Conservation (phyloP, 2,797 vertebrate species). For the Halcyon smyrnensis region DNA sequence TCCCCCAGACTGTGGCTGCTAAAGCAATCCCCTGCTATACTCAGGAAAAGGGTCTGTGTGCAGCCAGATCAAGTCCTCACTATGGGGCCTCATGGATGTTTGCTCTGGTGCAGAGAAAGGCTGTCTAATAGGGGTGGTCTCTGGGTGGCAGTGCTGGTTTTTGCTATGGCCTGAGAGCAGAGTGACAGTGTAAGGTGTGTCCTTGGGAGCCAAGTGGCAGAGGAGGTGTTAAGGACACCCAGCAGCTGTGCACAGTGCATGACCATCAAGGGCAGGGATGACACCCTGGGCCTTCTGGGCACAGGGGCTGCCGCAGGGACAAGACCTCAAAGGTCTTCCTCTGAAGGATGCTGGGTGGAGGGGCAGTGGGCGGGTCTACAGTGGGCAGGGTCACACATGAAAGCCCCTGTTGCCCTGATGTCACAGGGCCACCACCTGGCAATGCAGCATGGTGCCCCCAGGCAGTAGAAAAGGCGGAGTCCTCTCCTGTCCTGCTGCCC, state of each 20-base stretch:
- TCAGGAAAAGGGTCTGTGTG: too few relatives aligned
- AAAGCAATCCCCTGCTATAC: too few relatives aligned
- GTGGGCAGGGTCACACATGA: too few relatives aligned
- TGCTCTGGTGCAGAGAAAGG: neutral
- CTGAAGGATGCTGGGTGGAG: neutral
- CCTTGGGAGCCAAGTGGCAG: neutral
- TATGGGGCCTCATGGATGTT: neutral
- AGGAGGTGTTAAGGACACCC: neutral
- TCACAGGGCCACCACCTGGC: neutral
- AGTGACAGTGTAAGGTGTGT: neutral
- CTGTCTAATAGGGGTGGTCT: neutral
- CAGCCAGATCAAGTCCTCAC: too few relatives aligned
- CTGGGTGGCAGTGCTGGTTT: neutral
- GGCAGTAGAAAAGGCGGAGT: neutral
- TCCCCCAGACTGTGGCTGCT: neutral
- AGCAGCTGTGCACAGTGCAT: neutral
- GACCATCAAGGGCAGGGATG: neutral
- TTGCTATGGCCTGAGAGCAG: neutral
- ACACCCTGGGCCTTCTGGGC: neutral
- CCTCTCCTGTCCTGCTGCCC: neutral
- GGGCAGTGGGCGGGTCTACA: too few relatives aligned
- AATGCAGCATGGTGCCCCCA: neutral
- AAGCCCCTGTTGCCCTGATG: fast-evolving
- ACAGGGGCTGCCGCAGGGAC: neutral
- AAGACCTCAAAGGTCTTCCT: neutral